Evolutionary conservation across 2,797 vertebrate species (phyloP).

Genomic region (Chaetophractus vellerosus): DNA sequence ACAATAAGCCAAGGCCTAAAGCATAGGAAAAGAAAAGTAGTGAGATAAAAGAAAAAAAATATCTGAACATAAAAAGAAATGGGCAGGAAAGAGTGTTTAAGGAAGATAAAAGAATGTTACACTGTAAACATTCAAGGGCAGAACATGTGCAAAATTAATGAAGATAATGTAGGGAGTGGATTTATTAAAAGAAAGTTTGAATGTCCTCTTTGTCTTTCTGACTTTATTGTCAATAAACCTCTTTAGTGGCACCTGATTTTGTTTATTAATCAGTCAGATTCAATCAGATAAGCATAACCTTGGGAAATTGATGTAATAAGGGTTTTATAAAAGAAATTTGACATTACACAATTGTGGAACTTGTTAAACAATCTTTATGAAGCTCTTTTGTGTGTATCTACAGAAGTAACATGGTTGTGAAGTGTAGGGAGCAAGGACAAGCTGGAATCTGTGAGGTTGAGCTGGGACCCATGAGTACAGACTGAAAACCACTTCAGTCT

Average conservation of each 20-base stretch:
- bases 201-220: background rate
- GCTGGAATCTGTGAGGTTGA: background rate
- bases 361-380: background rate
- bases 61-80: conserved; percentile 51
- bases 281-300: background rate
- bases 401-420: background rate
- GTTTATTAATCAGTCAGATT: background rate
- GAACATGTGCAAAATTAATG: background rate
- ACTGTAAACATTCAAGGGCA: background rate
- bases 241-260: background rate
- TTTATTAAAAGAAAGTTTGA: background rate
- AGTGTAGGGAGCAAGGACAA: background rate
- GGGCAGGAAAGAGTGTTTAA: background rate
- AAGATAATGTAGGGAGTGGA: background rate
- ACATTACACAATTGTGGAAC: background rate
- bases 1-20: conserved; percentile 52
- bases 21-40: background rate
- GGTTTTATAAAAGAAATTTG: background rate
- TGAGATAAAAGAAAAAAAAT: background rate
- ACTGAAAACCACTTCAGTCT: background rate
- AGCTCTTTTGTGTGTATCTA: background rate
- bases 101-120: background rate
- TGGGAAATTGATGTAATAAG: background rate
- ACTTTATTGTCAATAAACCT: background rate
- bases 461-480: background rate